Evolutionary conservation across 2,797 vertebrate species (phyloP).

Genomic region (Sebastes glaucus): DNA sequence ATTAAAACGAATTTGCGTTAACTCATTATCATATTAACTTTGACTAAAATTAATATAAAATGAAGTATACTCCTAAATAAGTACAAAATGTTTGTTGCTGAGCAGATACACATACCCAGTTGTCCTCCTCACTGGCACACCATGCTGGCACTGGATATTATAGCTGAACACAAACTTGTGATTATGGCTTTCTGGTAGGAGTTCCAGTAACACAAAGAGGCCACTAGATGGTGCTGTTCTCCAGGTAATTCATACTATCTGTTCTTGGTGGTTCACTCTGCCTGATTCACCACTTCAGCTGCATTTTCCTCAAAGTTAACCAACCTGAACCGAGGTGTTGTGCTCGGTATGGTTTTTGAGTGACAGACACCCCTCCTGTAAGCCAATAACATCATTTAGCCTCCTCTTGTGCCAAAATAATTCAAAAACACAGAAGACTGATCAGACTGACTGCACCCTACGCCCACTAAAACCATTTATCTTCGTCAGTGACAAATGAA

Average conservation of each 20-base stretch:
- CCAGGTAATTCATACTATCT: not conserved
- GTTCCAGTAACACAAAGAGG: not conserved
- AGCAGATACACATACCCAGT: no score
- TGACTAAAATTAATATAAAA: no score
- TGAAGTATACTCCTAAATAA: no score
- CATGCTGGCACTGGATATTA: no score
- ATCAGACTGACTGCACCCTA: not conserved
- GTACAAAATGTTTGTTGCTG: no score
- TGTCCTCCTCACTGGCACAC: no score
- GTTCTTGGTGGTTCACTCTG: not conserved
- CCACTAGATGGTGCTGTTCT: conserved; percentile 25
- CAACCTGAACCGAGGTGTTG: fast-evolving
- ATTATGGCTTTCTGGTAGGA: not conserved
- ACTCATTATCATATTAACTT: no score
- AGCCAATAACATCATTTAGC: not conserved
- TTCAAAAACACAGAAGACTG: not conserved
- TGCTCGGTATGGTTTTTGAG: not conserved
- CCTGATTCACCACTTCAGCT: not conserved
- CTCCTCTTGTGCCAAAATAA: not conserved
- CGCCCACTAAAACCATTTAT: not conserved
- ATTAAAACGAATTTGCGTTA: no score
- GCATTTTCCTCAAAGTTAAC: not conserved
- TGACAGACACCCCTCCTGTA: not conserved
- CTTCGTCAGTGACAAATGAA: not conserved
- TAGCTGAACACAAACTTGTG: no score